A percentile compares a stretch with the other conserved stretches of the same genome.
phyloP scores from a whole-genome alignment of 2,888 invertebrate genomes.

The Rhogogaster chlorosoma region DNA sequence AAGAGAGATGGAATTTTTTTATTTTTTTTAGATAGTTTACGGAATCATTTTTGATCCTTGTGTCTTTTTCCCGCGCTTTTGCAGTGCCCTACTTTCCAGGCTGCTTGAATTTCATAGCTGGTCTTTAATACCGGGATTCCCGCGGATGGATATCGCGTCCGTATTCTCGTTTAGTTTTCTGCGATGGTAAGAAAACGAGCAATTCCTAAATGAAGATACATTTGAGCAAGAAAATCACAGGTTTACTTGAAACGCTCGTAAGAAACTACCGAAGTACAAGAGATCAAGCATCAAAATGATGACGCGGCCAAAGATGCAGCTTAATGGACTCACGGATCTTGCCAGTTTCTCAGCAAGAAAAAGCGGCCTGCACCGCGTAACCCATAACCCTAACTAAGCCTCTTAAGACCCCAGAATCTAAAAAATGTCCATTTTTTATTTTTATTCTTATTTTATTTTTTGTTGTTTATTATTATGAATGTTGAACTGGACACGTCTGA shows the following conservation, averaged over 20 bases:
- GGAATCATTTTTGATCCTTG: neutral
- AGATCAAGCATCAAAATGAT: constrained; percentile 33
- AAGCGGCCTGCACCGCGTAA: neutral
- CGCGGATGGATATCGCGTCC: too few relatives aligned
- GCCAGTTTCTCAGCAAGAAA: constrained; percentile 13
- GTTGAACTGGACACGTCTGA: neutral
- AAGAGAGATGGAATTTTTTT: neutral
- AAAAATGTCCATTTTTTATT: neutral
- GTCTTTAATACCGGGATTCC: neutral
- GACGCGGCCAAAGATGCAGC: constrained; percentile 28
- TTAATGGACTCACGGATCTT: constrained; percentile 16
- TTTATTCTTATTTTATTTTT: neutral
- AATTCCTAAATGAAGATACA: constrained; percentile 5
- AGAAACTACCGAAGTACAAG: constrained; percentile 15
- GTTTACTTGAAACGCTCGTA: neutral
- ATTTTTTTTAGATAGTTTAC: neutral
- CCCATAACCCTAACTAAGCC: constrained; percentile 15
- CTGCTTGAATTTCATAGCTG: neutral
- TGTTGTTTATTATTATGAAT: neutral
- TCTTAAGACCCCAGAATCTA: neutral
- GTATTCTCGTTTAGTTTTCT: too few relatives aligned
- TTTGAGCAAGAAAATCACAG: constrained; percentile 17
- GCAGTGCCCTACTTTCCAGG: neutral
- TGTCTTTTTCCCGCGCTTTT: neutral
- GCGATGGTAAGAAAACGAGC: neutral